A percentile compares a stretch with the other conserved stretches of the same genome.
Conservation (phyloP, 2,888 invertebrate species). For the Empis stercorea region DNA sequence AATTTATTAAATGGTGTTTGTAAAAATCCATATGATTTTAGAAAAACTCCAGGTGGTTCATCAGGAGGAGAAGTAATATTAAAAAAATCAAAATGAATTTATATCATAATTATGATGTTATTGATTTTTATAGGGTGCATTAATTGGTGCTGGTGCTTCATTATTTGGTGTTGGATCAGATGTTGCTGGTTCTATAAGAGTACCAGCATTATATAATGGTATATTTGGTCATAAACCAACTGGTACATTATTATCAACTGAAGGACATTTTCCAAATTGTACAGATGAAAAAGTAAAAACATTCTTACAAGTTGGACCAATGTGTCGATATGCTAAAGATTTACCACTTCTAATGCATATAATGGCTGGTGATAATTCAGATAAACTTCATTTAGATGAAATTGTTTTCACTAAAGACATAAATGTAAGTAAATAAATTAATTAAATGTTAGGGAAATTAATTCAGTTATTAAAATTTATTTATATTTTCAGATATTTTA, state of each 20-base stretch:
- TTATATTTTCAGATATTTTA: conserved; percentile 32
- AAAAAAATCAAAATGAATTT: neutral
- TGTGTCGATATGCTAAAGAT: conserved; percentile 68
- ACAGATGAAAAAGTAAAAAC: conserved; percentile 38
- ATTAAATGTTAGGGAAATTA: no score
- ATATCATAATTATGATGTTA: neutral
- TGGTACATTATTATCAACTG: conserved; percentile 44
- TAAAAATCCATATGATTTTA: conserved; percentile 68
- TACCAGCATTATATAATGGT: conserved; percentile 77
- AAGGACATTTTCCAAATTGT: conserved; percentile 47
- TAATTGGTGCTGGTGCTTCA: conserved; percentile 62
- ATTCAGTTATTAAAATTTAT: conserved; percentile 2
- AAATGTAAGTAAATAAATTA: conserved; percentile 27
- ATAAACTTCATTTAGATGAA: conserved; percentile 38
- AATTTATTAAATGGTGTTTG: conserved; percentile 68
- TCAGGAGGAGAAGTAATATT: conserved; percentile 70
- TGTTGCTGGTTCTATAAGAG: conserved; percentile 74
- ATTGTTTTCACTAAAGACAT: conserved; percentile 38
- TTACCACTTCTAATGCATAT: conserved; percentile 50
- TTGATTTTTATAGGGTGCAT: conserved; percentile 42
- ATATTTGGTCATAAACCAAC: conserved; percentile 81
- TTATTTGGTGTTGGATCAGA: conserved; percentile 72
- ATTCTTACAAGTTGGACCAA: conserved; percentile 53
- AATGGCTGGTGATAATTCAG: conserved; percentile 41
- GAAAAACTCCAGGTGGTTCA: conserved; percentile 69